phyloP scores from a whole-genome alignment of 2,797 vertebrate genomes.

The Crenuchus spilurus region DNA sequence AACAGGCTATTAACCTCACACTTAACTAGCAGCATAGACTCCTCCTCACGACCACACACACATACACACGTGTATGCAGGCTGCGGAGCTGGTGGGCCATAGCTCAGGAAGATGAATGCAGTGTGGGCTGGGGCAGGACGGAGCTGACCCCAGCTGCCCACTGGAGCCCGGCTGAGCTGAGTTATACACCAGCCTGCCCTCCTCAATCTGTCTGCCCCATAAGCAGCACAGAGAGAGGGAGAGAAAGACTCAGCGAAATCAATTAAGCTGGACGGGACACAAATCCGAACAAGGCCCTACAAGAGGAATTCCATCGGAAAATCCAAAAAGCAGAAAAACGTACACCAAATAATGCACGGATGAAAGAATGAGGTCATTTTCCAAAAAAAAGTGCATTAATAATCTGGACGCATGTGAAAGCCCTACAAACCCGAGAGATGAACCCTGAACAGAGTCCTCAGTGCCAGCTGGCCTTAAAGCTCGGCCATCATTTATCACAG shows the following conservation, averaged over 20 bases:
- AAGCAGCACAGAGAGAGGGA: slow-evolving; percentile 60
- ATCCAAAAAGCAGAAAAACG: not conserved
- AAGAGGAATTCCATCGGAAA: not conserved
- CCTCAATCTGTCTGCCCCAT: slow-evolving; percentile 66
- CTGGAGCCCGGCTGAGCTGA: slow-evolving; percentile 71
- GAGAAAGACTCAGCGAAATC: slow-evolving; percentile 13
- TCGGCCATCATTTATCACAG: slow-evolving; percentile 10
- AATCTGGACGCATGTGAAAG: not conserved
- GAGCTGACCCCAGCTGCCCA: slow-evolving; percentile 69
- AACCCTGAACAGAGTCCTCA: slow-evolving; percentile 7
- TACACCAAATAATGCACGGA: not conserved
- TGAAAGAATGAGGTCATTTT: not conserved
- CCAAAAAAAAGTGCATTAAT: not conserved
- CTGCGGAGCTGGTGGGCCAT: slow-evolving; percentile 48
- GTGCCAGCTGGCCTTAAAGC: slow-evolving; percentile 22
- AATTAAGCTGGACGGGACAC: slow-evolving; percentile 2
- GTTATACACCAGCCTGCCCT: slow-evolving; percentile 62
- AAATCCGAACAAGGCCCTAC: not conserved
- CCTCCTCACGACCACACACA: slow-evolving; percentile 11
- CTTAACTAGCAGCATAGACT: slow-evolving; percentile 35
- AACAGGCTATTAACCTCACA: slow-evolving; percentile 47
- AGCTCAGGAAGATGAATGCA: slow-evolving; percentile 61
- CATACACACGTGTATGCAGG: slow-evolving; percentile 24
- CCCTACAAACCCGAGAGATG: not conserved
- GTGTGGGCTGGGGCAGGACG: slow-evolving; percentile 45